A percentile compares a stretch with the other conserved stretches of the same genome.
Conservation (phyloP, 2,888 invertebrate species). For the Ganaspis brasiliensis region DNA sequence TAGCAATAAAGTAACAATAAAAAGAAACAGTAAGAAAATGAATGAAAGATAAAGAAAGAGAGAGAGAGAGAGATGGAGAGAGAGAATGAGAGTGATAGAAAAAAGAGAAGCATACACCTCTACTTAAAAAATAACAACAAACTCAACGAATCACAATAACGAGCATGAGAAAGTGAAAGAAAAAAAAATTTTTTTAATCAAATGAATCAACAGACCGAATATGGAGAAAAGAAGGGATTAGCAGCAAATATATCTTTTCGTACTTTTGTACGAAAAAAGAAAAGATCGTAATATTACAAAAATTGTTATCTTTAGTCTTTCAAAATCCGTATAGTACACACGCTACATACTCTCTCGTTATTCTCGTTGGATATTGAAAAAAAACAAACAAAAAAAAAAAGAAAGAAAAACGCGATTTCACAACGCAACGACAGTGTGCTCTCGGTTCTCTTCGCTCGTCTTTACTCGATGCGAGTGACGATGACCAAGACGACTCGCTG, state of each 20-base stretch:
- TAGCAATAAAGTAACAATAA: conserved; percentile 56
- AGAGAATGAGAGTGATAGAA: too few relatives aligned
- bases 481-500: conserved; percentile 59
- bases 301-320: conserved; percentile 29
- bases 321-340: conserved; percentile 56
- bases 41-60: conserved; percentile 40
- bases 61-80: conserved; percentile 41
- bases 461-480: conserved; percentile 57
- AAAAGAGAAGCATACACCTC: conserved; percentile 27
- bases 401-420: conserved; percentile 51
- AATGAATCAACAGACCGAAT: conserved; percentile 7
- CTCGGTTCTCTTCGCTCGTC: conserved; percentile 61
- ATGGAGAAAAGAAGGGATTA: conserved; percentile 27
- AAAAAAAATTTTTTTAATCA: conserved; percentile 16
- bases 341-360: conserved; percentile 55
- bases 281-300: neutral
- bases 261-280: conserved; percentile 57
- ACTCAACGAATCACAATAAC: conserved; percentile 13
- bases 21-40: conserved; percentile 41
- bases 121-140: conserved; percentile 26
- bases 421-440: conserved; percentile 57
- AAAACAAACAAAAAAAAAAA: conserved; percentile 17
- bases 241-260: conserved; percentile 58
- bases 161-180: conserved; percentile 20
- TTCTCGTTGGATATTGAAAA: conserved; percentile 46